These are phyloP conservation scores for Pagrus major DNA, from an alignment of 2,113 vertebrate genomes.

Conservation along the genomic window DNA sequence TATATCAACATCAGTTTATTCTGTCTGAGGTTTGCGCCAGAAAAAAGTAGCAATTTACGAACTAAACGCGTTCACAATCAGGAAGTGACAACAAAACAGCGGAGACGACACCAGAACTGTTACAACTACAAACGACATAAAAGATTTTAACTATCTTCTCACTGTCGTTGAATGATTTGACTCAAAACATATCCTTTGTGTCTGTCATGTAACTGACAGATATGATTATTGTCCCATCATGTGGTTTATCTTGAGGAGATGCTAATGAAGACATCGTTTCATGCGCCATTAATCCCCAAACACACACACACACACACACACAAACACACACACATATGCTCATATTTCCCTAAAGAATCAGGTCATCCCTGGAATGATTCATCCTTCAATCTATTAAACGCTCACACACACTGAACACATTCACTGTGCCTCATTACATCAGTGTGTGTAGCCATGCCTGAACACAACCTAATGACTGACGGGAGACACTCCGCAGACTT, in stretches of 20 bases:
- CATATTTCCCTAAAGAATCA: conserved; percentile 58
- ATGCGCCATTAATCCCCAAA: conserved; percentile 66
- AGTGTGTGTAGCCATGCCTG: conserved; percentile 65
- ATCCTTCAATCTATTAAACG: conserved; percentile 48
- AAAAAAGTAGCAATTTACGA: neutral
- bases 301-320: conserved; percentile 6
- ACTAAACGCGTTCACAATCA: too few relatives aligned
- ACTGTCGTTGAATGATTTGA: conserved; percentile 8
- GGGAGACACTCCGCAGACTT: conserved; percentile 53
- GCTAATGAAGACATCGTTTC: conserved; percentile 73
- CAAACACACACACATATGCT: conserved; percentile 29
- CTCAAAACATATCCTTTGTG: conserved; percentile 28
- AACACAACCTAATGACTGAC: conserved; percentile 69
- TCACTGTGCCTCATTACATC: conserved; percentile 58
- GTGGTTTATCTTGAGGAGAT: conserved; percentile 58
- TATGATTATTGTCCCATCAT: conserved; percentile 64
- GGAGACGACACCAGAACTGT: neutral
- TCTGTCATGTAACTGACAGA: conserved; percentile 60
- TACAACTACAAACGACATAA: conserved; percentile 6
- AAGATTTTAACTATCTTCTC: conserved; percentile 12
- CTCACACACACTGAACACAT: conserved; percentile 45
- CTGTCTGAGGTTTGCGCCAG: neutral
- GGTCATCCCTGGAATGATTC: conserved; percentile 65
- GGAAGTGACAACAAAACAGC: too few relatives aligned
- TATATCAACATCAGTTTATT: neutral